Percentiles rank a stretch among this genome's conserved stretches.
phyloP scores from a whole-genome alignment of 2,888 invertebrate species.

The Galeopsomyia nigrocyanea region DNA sequence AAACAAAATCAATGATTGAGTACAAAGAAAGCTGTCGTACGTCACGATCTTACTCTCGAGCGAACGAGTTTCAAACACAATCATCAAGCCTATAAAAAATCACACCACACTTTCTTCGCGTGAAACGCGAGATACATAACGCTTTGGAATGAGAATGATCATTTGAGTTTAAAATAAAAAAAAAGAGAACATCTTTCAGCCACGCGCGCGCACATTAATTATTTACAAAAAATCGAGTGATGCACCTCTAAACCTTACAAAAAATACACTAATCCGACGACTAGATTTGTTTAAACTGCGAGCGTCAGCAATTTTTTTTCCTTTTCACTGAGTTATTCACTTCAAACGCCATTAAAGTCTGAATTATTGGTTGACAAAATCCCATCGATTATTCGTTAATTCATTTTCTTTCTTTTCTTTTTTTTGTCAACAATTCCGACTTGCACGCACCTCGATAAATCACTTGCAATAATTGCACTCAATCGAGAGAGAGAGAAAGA shows the following conservation, averaged over 20 bases:
- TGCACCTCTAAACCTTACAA: conserved; percentile 21
- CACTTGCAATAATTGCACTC: too few relatives aligned
- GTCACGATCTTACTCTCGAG: too few relatives aligned
- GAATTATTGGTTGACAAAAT: background rate
- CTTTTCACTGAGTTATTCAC: background rate
- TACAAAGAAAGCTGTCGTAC: too few relatives aligned
- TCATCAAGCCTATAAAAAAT: too few relatives aligned
- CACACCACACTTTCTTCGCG: too few relatives aligned
- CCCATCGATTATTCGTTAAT: background rate
- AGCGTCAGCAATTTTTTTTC: background rate
- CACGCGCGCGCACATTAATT: conserved; percentile 4
- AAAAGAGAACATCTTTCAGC: conserved; percentile 6
- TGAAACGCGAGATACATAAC: too few relatives aligned
- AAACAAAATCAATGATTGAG: background rate
- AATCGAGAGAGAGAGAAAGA: background rate
- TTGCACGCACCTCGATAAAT: too few relatives aligned
- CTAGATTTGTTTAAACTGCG: conserved; percentile 43
- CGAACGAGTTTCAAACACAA: too few relatives aligned
- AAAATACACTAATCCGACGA: conserved; percentile 39
- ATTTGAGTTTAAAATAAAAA: background rate
- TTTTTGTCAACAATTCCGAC: background rate
- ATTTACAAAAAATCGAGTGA: conserved; percentile 30
- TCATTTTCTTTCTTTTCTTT: background rate
- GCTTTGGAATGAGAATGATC: background rate
- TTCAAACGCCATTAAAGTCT: background rate